Percentiles rank a stretch among this genome's conserved stretches.
phyloP scores from a whole-genome alignment of 2,113 vertebrate genomes.

The Dipodomys spectabilis region DNA sequence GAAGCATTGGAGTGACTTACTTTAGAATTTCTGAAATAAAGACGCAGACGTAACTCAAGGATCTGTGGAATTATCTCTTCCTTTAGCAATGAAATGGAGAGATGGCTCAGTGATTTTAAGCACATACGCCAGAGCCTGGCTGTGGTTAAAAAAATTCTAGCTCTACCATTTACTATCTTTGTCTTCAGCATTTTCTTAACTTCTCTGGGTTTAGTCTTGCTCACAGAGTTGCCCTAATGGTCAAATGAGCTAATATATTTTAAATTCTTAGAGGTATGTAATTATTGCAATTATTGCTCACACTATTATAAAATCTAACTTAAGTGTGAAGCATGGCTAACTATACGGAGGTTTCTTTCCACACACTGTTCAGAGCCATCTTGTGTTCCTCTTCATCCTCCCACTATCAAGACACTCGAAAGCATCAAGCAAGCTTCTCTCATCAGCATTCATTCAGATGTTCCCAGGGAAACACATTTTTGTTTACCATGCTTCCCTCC shows the following conservation, averaged over 20 bases:
- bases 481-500: neutral
- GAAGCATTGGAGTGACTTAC: neutral
- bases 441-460: neutral
- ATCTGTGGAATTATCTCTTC: neutral
- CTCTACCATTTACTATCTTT: neutral
- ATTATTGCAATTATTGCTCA: neutral
- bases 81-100: neutral
- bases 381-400: neutral
- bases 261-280: neutral
- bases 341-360: neutral
- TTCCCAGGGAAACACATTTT: neutral
- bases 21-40: constrained; percentile 2
- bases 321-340: neutral
- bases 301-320: neutral
- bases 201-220: neutral
- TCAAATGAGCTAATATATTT: neutral
- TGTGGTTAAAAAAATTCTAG: neutral
- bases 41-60: neutral
- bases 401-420: neutral
- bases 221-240: neutral
- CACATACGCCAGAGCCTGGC: neutral
- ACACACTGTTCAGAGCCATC: neutral
- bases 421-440: neutral
- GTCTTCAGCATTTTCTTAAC: neutral
- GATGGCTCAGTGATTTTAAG: neutral